phyloP scores from a whole-genome alignment of 2,797 vertebrate genomes.

The Ibycter americanus region DNA sequence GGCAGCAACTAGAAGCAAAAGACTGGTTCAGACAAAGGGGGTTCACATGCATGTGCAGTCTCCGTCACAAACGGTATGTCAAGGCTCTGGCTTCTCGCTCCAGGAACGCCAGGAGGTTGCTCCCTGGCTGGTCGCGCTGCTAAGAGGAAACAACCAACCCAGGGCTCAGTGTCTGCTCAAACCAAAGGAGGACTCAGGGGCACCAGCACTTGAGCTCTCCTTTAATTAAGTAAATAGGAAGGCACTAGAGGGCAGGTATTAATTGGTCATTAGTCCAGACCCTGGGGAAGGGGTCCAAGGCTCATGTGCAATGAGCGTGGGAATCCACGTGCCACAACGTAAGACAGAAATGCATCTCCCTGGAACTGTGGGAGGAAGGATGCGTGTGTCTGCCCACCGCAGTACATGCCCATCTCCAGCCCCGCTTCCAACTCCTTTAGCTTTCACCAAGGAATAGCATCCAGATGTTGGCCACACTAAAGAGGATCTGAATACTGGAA shows the following conservation, averaged over 20 bases:
- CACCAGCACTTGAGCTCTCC: not conserved
- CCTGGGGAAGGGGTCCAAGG: not conserved
- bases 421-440: not conserved
- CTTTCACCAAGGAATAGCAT: not conserved
- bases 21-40: not conserved
- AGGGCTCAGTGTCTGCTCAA: not conserved
- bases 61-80: not conserved
- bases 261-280: not conserved
- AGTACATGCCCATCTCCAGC: fast-evolving
- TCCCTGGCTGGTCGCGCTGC: not conserved
- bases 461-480: not conserved
- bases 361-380: not conserved
- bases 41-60: fast-evolving
- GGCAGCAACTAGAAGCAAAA: constrained; percentile 78
- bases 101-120: not conserved
- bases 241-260: not conserved
- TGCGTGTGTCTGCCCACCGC: not conserved
- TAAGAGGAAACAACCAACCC: not conserved
- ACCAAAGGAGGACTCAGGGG: not conserved
- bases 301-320: not conserved
- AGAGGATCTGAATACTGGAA: not conserved
- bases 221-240: not conserved
- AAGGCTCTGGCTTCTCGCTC: not conserved
- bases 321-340: not conserved
- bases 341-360: not conserved